Percentiles rank a stretch among this genome's conserved stretches.
Conservation (phyloP, 2,888 invertebrate genomes). For the Athetis lepigone region DNA sequence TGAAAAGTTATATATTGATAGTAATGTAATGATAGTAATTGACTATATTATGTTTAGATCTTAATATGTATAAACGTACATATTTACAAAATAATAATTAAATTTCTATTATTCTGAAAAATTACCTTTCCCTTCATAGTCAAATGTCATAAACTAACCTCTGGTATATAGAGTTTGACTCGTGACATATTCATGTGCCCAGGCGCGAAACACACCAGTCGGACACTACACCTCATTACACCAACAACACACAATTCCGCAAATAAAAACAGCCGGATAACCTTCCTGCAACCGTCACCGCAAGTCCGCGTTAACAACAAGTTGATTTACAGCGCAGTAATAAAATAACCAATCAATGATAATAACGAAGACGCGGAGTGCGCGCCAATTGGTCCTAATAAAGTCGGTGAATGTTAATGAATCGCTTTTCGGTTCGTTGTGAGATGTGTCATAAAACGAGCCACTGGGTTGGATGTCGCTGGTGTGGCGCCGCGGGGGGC, state of each 20-base stretch:
- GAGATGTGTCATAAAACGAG: constrained; percentile 90
- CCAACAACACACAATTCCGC: constrained; percentile 21
- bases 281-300: constrained; percentile 31
- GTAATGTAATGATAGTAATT: not conserved
- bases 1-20: constrained; percentile 24
- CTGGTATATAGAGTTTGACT: no score
- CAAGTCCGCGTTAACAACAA: constrained; percentile 51
- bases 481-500: constrained; percentile 80
- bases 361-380: constrained; percentile 70
- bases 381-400: constrained; percentile 86
- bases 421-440: constrained; percentile 82
- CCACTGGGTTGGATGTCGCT: constrained; percentile 89
- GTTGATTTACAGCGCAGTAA: constrained; percentile 59
- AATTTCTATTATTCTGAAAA: no score
- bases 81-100: no score
- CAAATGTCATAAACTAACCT: not conserved
- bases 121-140: no score
- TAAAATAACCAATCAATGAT: constrained; percentile 74
- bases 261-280: constrained; percentile 25
- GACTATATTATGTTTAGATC: no score
- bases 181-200: not conserved
- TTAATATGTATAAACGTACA: no score
- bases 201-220: not conserved
- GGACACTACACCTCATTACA: constrained; percentile 1
- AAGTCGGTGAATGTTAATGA: constrained; percentile 89